Evolutionary conservation across 2,797 vertebrate species (phyloP), one percentile per base, ranked within the genome.

Genomic region (Meda fulgida): DNA sequence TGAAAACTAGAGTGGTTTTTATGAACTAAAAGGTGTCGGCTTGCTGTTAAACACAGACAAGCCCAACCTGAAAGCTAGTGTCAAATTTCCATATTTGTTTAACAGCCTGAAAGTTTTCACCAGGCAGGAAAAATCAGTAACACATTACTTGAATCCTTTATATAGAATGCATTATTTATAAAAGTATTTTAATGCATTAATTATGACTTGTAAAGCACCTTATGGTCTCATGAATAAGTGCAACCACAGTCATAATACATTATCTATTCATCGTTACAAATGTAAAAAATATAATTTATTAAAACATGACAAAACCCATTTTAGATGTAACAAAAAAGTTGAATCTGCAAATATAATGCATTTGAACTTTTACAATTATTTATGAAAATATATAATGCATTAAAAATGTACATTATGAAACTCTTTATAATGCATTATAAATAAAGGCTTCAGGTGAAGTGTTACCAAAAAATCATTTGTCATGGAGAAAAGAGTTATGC

Each of bases 81-180:
- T 77, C 73, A 84, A 53, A 34, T 78, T n/a, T 78, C 4, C 18
- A 67, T 23, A 72, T 14, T 2, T 9, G 4, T 34, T 51, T 48
- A 34, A 21, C 67, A 46, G 34, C 43, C 8, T 40, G 13, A 63
- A 26, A 46, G 7, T 58, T 36, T 53, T 78, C 1, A 31, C 46
- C 46, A 21, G 38, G 46, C 46, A 65, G 38, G 5, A 7, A 65
- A 43, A 48, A 36, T 34, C 3, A 8, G 21, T 4, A 38, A 40
- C 53, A 63, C 76, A 63, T 78, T 29, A 78, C 76, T n/a, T 78
- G 55, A 78, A 78, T 31, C 31, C 1, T 51, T 40, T 53, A 23
- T 40, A 70, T 46, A 29, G 3, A 51, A 31, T 29, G 14, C 26
- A 65, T 63, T 29, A 29, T 63, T 63, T 7, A 29, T 31, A 63